A percentile compares a stretch with the other conserved stretches of the same genome.
Conservation (phyloP, 2,888 invertebrate species). For the Flexamia atlantica region DNA sequence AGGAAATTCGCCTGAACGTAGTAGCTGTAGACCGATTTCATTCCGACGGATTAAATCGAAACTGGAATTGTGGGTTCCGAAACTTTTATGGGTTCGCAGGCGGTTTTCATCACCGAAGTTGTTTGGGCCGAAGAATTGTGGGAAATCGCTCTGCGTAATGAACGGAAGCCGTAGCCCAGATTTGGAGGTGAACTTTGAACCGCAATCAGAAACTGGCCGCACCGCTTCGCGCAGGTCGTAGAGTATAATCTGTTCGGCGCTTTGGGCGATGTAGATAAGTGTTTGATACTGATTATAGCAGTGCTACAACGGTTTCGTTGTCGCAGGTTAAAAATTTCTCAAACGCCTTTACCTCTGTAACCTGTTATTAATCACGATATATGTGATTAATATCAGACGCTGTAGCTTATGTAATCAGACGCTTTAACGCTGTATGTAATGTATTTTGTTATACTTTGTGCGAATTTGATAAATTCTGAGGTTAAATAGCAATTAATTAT, state of each 20-base stretch:
- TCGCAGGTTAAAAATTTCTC: too few species aligned
- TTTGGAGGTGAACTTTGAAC: conserved; percentile 42
- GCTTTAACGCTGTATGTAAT: too few species aligned
- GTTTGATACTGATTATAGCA: too few species aligned
- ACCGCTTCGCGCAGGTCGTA: background rate
- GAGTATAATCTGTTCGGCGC: background rate
- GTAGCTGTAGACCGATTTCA: conserved; percentile 6
- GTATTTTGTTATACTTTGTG: too few species aligned
- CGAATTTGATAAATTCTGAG: too few species aligned
- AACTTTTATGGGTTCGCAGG: conserved; percentile 17
- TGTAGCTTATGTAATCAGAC: too few species aligned
- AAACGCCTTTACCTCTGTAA: too few species aligned
- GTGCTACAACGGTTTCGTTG: too few species aligned
- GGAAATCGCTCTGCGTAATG: conserved; percentile 6
- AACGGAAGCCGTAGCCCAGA: conserved; percentile 36
- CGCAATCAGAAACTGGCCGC: conserved; percentile 20
- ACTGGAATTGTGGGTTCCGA: conserved; percentile 15
- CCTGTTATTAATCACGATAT: too few species aligned
- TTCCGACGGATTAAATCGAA: conserved; percentile 41
- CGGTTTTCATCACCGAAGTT: background rate
- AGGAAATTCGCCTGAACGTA: background rate
- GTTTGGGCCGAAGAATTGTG: background rate
- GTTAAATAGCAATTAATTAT: too few species aligned
- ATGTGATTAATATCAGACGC: too few species aligned
- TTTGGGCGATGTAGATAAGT: background rate